A percentile compares a stretch with the other conserved stretches of the same genome.
Evolutionary conservation across 2,113 vertebrate genomes (phyloP).

Genomic region (Malurus cyaneus): DNA sequence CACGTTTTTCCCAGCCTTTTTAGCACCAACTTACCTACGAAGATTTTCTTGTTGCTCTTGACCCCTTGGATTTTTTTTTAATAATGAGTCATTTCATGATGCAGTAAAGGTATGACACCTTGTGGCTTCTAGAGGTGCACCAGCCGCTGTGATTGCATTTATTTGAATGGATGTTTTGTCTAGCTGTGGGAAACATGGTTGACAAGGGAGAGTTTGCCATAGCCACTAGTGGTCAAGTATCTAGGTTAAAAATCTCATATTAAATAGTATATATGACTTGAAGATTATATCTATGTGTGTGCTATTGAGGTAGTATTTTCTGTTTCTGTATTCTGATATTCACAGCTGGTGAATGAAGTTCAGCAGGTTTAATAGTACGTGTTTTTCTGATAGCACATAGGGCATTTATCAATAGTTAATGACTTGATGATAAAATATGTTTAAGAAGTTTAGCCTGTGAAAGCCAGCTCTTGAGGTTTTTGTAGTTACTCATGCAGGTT

Average conservation of each 20-base stretch:
- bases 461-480: not conserved
- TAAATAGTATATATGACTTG: not conserved
- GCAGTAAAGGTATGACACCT: not conserved
- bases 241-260: not conserved
- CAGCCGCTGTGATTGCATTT: fast-evolving
- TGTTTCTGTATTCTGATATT: not conserved
- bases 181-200: not conserved
- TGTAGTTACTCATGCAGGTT: not conserved
- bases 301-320: not conserved
- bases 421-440: not conserved
- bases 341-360: not conserved
- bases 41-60: not conserved
- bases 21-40: not conserved
- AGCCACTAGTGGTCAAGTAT: not conserved
- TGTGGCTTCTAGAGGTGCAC: not conserved
- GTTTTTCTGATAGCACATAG: not conserved
- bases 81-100: not conserved
- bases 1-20: not conserved
- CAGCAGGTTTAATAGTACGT: not conserved
- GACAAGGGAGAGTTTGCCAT: not conserved
- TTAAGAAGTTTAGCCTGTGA: not conserved
- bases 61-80: not conserved
- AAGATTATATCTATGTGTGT: not conserved
- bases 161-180: not conserved
- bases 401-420: not conserved